Conservation (phyloP, 2,113 vertebrate species). For the Eclectus roratus region DNA sequence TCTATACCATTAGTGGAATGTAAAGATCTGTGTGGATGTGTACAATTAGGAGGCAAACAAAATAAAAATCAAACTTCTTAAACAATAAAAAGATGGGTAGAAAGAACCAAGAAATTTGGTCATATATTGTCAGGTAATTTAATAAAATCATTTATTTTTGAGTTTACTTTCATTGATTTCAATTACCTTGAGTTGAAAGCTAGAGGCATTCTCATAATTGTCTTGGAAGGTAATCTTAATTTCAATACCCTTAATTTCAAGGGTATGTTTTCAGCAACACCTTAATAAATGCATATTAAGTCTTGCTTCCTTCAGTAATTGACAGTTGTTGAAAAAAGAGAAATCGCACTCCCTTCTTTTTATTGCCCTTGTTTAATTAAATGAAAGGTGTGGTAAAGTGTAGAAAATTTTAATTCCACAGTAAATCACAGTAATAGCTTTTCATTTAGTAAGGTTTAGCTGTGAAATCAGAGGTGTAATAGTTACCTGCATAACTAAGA, state of each 20-base stretch:
- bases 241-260: not conserved
- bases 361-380: conserved; percentile 42
- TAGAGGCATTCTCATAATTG: not conserved
- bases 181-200: not conserved
- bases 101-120: not conserved
- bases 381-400: conserved; percentile 11
- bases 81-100: not conserved
- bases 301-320: not conserved
- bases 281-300: not conserved
- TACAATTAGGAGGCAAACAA: not conserved
- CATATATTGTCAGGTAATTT: not conserved
- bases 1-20: not conserved
- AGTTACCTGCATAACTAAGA: conserved; percentile 22
- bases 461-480: conserved; percentile 52
- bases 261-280: not conserved
- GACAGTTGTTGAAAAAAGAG: not conserved
- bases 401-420: conserved; percentile 46
- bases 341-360: not conserved
- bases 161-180: not conserved
- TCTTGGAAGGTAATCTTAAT: not conserved
- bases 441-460: conserved; percentile 2
- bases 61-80: not conserved
- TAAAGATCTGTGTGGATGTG: not conserved
- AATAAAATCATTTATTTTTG: not conserved
- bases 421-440: conserved; percentile 28